phyloP scores from a whole-genome alignment of 1,140 invertebrate genomes.

The Drosophila azteca region DNA sequence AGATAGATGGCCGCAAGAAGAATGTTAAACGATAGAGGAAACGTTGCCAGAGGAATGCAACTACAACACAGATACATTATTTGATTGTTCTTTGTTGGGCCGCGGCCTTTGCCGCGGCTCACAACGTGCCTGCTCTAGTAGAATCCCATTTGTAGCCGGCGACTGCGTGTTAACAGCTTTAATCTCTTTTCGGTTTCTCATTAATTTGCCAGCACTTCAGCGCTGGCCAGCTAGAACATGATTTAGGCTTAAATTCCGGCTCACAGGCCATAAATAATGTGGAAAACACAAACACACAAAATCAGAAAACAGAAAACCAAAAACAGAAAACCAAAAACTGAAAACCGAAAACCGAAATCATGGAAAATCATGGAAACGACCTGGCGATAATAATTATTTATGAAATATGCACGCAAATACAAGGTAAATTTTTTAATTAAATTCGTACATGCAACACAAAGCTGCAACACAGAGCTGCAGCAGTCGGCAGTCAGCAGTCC shows the following conservation, averaged over 20 bases:
- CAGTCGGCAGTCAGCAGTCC: constrained; percentile 9
- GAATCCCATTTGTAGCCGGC: constrained; percentile 12
- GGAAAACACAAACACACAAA: constrained; percentile 47
- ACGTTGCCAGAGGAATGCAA: neutral
- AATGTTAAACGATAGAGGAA: neutral
- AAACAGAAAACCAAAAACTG: constrained; percentile 14
- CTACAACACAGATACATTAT: too few relatives aligned
- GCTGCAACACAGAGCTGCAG: constrained; percentile 25
- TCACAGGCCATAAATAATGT: constrained; percentile 72
- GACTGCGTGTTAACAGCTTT: constrained; percentile 51
- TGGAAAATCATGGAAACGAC: constrained; percentile 8
- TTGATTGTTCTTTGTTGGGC: too few relatives aligned
- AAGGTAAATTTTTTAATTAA: constrained; percentile 70
- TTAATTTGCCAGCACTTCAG: constrained; percentile 46
- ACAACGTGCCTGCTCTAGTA: too few relatives aligned
- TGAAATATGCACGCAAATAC: constrained; percentile 76
- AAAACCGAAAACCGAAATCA: constrained; percentile 5
- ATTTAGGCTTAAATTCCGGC: constrained; percentile 55
- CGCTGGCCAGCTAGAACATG: constrained; percentile 62
- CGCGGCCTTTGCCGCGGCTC: too few relatives aligned
- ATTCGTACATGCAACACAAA: constrained; percentile 70
- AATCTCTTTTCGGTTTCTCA: constrained; percentile 49
- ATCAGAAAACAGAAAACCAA: constrained; percentile 9
- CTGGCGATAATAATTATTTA: constrained; percentile 73
- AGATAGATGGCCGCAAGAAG: constrained; percentile 12